Base-by-base conservation (phyloP, 1,140 invertebrate genomes). In the Philopotamus ludificatus region DNA sequence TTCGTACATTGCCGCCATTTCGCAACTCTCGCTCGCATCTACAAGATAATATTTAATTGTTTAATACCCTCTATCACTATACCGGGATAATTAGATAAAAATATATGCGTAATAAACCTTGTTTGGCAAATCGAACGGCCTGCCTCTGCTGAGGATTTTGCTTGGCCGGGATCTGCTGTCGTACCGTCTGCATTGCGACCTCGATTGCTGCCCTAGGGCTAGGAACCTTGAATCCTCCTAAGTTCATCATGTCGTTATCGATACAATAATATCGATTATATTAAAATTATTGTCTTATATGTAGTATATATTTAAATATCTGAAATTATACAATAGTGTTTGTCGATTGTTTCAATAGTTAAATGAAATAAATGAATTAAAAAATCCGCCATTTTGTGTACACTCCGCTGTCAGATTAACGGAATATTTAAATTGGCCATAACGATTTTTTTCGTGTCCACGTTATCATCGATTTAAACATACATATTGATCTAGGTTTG, bases 151-250 rank as follows among this genome's bases (percentile, higher is more conserved):
- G 84, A 71, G 72, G 84, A 74, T 70, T 83, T 73, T 75, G 83
- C 58, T 87, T 87, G 23, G 89, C 87, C 21, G 91, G 91, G 74
- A 92, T 85, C 71, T 87, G 84, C 68, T 90, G 86, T 62, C 89
- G 85, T 25, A 91, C 81, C 16, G 89, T 89, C 75, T 91, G 90
- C 84, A 89, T 87, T 1, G 89, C 88, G 53, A 91, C 89, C 73
- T 90, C 90, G 66, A 92, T 74, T 15, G 88, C 86, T 72, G 89
- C 89, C 70, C 84, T 83, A 45, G 91, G 74, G 23, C 89, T 87
- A 12, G 91, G 90, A 70, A 89, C 78, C 51, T 78, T 81, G 58
- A 85, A 83, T 65, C 84, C 82, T 22, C 84, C 82, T 58, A 89
- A 63, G 58, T 79, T 39, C 57, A 54, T 53, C 50, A 21, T 58